Conservation (phyloP, 2,113 vertebrate species). For the Opisthocomus hoazin region DNA sequence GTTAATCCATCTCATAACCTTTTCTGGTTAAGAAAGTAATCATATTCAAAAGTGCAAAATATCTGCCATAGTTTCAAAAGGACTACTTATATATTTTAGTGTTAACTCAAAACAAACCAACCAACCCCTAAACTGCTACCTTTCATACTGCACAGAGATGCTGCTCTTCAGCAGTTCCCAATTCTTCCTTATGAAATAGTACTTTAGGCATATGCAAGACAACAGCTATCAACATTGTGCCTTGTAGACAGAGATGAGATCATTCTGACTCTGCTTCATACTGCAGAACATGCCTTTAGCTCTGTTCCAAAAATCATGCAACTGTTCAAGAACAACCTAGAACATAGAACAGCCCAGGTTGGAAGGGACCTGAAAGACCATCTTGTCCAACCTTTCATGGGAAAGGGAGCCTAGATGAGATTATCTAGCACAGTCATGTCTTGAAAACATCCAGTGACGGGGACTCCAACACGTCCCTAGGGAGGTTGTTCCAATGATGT, state of each 20-base stretch:
- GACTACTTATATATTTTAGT: background rate
- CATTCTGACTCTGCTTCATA: background rate
- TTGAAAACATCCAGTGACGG: too few species aligned
- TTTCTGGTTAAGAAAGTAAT: background rate
- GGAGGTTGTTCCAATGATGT: too few species aligned
- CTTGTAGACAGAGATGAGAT: background rate
- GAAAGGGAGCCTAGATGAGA: too few species aligned
- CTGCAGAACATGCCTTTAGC: background rate
- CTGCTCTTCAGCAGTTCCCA: background rate
- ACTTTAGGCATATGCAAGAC: background rate
- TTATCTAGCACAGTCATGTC: too few species aligned
- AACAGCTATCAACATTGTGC: background rate
- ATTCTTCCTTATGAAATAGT: background rate
- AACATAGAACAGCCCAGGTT: too few species aligned
- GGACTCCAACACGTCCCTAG: too few species aligned
- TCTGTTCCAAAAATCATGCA: background rate
- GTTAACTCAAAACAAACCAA: background rate
- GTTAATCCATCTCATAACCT: background rate
- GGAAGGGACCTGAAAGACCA: too few species aligned
- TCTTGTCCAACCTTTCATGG: too few species aligned
- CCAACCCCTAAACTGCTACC: background rate
- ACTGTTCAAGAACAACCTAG: background rate
- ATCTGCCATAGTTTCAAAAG: background rate
- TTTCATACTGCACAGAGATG: background rate
- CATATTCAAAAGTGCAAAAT: background rate